Evolutionary conservation across 2,797 vertebrate genomes (phyloP).

Genomic region (Macropus fuliginosus): DNA sequence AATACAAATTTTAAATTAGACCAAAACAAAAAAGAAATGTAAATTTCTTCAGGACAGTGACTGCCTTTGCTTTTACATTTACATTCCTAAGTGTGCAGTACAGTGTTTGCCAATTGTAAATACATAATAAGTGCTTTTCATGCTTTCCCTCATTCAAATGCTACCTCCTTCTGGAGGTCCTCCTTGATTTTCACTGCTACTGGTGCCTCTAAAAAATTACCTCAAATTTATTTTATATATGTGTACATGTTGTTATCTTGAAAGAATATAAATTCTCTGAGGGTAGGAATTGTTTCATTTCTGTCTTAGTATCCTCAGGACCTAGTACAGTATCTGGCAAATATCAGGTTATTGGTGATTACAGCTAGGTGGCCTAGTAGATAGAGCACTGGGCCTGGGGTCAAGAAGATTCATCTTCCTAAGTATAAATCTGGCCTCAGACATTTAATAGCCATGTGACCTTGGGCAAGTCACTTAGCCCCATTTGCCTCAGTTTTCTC

Average conservation of each 20-base stretch:
- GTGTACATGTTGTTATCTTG: background rate
- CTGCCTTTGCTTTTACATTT: background rate
- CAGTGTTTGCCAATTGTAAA: background rate
- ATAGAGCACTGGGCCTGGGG: too few species aligned
- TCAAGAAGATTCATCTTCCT: background rate
- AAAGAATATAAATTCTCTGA: background rate
- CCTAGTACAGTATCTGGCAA: background rate
- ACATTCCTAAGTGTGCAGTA: background rate
- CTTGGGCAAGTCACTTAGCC: background rate
- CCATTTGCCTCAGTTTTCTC: background rate
- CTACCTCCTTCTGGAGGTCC: background rate
- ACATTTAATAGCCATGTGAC: background rate
- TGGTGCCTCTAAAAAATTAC: background rate
- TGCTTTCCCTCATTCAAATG: background rate
- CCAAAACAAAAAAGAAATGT: background rate
- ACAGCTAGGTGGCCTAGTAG: background rate
- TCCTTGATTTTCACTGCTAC: background rate
- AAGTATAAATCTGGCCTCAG: background rate
- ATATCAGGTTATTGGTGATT: background rate
- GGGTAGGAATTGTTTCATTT: background rate
- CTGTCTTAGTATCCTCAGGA: background rate
- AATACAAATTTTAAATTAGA: background rate
- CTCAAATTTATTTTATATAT: background rate
- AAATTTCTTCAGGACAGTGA: background rate
- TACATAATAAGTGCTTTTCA: background rate